These are phyloP conservation scores for Coleophora flavipennella DNA, from an alignment of 2,888 invertebrate genomes.

Conservation along the genomic window DNA sequence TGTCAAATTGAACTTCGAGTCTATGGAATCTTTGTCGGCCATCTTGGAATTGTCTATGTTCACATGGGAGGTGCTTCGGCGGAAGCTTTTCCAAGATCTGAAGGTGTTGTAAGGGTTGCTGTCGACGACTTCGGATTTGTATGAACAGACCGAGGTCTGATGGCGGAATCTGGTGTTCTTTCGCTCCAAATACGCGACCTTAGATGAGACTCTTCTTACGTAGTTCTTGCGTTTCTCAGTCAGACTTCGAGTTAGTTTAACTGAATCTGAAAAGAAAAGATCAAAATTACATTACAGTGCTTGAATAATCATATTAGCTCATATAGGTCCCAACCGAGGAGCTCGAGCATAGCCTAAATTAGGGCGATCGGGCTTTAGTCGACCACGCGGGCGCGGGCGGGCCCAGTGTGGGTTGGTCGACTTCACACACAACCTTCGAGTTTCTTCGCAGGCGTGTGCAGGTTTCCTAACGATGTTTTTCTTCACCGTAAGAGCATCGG, in stretches of 20 bases:
- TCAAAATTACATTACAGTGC: no score
- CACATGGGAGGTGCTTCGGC: conserved; percentile 38
- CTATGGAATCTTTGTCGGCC: conserved; percentile 28
- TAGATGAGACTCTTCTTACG: conserved; percentile 75
- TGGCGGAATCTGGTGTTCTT: conserved; percentile 42
- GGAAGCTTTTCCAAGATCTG: conserved; percentile 61
- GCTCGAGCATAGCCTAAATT: no score
- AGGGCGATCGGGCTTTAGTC: no score
- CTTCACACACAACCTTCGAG: no score
- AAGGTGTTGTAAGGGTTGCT: conserved; percentile 53
- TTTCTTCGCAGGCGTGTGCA: no score
- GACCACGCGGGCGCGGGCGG: no score
- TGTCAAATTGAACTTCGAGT: conserved; percentile 46
- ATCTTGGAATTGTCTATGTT: conserved; percentile 41
- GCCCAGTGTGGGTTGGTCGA: no score
- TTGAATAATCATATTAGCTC: no score
- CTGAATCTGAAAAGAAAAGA: conserved; percentile 64
- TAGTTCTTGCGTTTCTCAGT: conserved; percentile 78
- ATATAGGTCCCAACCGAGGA: no score
- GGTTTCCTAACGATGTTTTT: no score
- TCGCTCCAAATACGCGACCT: conserved; percentile 60
- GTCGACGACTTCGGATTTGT: conserved; percentile 45
- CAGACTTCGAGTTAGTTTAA: conserved; percentile 65
- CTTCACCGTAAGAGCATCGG: no score
- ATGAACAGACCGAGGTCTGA: conserved; percentile 56